Evolutionary conservation across 2,888 invertebrate genomes (phyloP), one percentile per base, ranked within the genome.

Genomic region (Agrypnus murinus): DNA sequence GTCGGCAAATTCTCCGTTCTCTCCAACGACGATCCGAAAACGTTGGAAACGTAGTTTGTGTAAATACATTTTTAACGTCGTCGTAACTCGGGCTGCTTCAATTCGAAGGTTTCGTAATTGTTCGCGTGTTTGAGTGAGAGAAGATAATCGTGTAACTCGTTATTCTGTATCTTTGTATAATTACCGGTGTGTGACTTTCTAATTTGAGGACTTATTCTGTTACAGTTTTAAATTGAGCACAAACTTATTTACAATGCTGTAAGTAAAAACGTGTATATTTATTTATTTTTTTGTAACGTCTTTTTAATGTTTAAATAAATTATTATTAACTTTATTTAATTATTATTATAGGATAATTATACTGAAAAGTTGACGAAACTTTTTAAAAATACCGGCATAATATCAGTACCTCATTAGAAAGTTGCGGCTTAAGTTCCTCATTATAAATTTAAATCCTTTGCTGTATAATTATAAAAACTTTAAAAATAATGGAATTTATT

Each of bases 201-300:
- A 48, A 36, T 48, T 63, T 19, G 17, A 46, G n/a, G n/a, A 57
- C 14, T 40, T 36, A 19, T 17, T 31, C 34, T 55, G 17, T 34
- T 19, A 50, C 36, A 15, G 32, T 48, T 46, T 17, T 34, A 19
- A 50, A 40, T 40, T 64, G 36, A 57, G 36, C 64, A 19, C 53
- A 32, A 60, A 62, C 19, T 57, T 31, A 69, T 69, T 65, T 70
- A 70, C 70, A 14, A 70, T 70, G 70, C 70, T 70, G 70, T 70
- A 66, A 70, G 70, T 70, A 70, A 10, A 14, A 40, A 12, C 3
- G 2, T 5, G 25, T 25, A n/a, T n/a, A n/a, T n/a, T n/a, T n/a
- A n/a, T n/a, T n/a, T n/a, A n/a, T n/a, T n/a, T n/a, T n/a, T n/a
- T n/a, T n/a, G n/a, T n/a, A n/a, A n/a, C n/a, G n/a, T n/a, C n/a